Conservation (phyloP, 2,888 invertebrate species). For the Drosophila meridionalis region DNA sequence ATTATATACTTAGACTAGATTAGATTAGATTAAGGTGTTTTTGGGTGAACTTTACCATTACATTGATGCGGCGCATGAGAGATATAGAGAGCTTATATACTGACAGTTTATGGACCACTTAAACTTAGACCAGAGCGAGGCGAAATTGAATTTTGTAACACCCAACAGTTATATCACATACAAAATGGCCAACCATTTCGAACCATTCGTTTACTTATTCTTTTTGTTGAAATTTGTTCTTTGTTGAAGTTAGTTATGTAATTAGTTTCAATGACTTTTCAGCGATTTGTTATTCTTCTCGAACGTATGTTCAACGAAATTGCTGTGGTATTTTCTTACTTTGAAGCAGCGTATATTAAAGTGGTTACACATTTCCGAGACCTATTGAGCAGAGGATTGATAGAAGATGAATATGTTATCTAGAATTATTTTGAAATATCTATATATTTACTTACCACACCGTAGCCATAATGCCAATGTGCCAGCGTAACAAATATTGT, state of each 20-base stretch:
- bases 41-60: slow-evolving; percentile 68
- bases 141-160: slow-evolving; percentile 57
- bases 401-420: background rate
- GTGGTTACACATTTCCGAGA: slow-evolving; percentile 97
- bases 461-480: slow-evolving; percentile 96
- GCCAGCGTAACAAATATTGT: slow-evolving; percentile 90
- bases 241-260: slow-evolving; percentile 48
- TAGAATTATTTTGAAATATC: background rate
- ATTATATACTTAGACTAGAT: slow-evolving; percentile 51
- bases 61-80: slow-evolving; percentile 60
- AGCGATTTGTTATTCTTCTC: slow-evolving; percentile 70
- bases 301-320: slow-evolving; percentile 49
- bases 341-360: slow-evolving; percentile 95
- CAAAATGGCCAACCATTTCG: slow-evolving; percentile 55
- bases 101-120: slow-evolving; percentile 64
- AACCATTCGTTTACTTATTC: background rate
- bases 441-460: slow-evolving; percentile 91
- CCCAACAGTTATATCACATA: slow-evolving; percentile 67
- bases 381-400: slow-evolving; percentile 87
- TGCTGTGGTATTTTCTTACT: slow-evolving; percentile 82
- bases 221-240: slow-evolving; percentile 19
- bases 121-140: slow-evolving; percentile 60
- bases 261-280: slow-evolving; percentile 74
- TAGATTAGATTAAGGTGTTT: slow-evolving; percentile 36
- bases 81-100: slow-evolving; percentile 39